Percentiles rank a stretch among this genome's conserved stretches.
These are phyloP conservation scores for Galerucella calmariensis DNA, from an alignment of 2,888 invertebrate genomes.

Conservation along the genomic window DNA sequence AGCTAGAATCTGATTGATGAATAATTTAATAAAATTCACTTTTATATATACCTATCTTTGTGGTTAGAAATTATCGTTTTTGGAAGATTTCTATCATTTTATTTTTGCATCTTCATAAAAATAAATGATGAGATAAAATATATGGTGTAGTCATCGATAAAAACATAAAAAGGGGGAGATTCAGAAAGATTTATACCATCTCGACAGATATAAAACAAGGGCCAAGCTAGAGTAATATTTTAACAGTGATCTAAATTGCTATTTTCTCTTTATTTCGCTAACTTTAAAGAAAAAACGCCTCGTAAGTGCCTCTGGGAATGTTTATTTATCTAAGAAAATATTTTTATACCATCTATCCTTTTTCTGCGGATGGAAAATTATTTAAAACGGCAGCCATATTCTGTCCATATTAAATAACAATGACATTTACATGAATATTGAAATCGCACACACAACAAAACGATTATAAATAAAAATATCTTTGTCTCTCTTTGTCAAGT, in stretches of 20 bases:
- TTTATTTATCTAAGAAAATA: no score
- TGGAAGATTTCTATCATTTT: no score
- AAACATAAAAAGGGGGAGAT: constrained; percentile 4
- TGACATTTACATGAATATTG: no score
- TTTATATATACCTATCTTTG: neutral
- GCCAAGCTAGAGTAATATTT: constrained; percentile 3
- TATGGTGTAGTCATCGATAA: neutral
- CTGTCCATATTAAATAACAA: no score
- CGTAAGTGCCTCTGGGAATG: neutral
- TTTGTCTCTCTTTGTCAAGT: neutral
- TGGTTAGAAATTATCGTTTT: no score
- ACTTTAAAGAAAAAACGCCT: neutral
- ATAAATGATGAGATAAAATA: constrained; percentile 10
- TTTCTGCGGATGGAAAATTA: no score
- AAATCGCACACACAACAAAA: no score
- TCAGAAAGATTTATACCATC: constrained; percentile 5
- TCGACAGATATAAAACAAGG: constrained; percentile 12
- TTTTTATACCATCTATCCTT: no score
- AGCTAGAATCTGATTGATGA: constrained; percentile 48
- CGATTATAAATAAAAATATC: neutral
- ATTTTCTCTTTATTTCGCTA: neutral
- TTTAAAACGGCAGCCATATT: no score
- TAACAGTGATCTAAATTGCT: constrained; percentile 2
- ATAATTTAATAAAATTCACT: neutral
- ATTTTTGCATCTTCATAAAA: no score